Evolutionary conservation across 1,140 invertebrate genomes (phyloP), one percentile per base, ranked within the genome.

Genomic region (Capitella teleta): DNA sequence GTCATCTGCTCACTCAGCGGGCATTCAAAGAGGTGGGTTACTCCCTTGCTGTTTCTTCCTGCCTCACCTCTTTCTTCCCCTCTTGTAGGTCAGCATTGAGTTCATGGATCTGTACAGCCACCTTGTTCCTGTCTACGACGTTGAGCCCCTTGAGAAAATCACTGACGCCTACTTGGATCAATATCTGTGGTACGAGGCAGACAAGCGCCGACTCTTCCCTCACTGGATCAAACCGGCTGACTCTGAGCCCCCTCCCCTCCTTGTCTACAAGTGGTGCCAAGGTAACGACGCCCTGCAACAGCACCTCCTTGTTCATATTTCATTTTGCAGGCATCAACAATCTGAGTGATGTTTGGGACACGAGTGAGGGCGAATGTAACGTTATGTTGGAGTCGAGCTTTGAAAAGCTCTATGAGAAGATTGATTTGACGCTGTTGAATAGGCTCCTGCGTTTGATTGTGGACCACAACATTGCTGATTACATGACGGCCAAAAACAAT

Each of bases 31-130:
- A 98, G 80, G 88, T 86, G 57, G 54, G 64, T 55, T 6, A 40
- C 28, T 19, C 12, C 8, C 6, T 40, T 16, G 28, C 23, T 10
- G n/a, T 16, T 47, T 6, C 16, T 10, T 14, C 47, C n/a, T 38
- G 36, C 36, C 14, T 38, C 36, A 6, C 4, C 23, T 38, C 36
- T 38, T 21, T 38, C 12, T 18, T 34, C n/a, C 14, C 21, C n/a
- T 23, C 24, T 51, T 59, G 6, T 61, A 87, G 83, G 85, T 89
- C 50, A 92, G 93, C 14, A 99, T 99, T 61, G 96, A 99, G 72
- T 99, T 99, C 69, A 99, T 99, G 96, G 96, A 99, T 70, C 75
- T 99, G 25, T 99, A 99, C 74, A 97, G 90, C 56, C 94, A 98
- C 71, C 68, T 99, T 41, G 93, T 99, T 48, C 95, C 96, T 0